A percentile compares a stretch with the other conserved stretches of the same genome.
phyloP scores from a whole-genome alignment of 2,797 vertebrate species.

The Brachymystax lenok region DNA sequence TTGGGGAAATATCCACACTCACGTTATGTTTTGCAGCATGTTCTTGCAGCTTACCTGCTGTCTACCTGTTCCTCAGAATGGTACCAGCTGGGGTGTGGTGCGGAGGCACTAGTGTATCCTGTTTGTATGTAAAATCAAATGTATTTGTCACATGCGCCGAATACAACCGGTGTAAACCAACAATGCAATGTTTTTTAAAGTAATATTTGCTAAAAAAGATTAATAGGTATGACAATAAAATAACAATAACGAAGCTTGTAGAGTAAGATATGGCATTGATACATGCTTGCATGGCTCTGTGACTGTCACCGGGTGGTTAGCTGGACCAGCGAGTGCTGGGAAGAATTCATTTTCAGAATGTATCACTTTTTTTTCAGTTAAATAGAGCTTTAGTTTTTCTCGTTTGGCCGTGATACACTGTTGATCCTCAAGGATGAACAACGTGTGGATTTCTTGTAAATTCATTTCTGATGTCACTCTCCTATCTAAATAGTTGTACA shows the following conservation, averaged over 20 bases:
- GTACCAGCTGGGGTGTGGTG: not conserved
- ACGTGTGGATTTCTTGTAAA: not conserved
- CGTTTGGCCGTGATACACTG: not conserved
- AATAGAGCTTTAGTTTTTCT: not conserved
- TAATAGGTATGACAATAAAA: too few species aligned
- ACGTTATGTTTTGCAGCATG: not conserved
- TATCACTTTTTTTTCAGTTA: not conserved
- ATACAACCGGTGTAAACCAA: too few species aligned
- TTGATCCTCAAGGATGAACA: not conserved
- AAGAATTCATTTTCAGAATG: not conserved
- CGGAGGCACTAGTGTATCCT: not conserved
- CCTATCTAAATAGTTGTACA: not conserved
- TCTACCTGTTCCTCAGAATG: not conserved
- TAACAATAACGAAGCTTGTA: too few species aligned
- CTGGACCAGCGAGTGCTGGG: not conserved
- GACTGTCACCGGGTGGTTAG: not conserved
- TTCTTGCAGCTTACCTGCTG: not conserved
- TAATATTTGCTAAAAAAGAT: too few species aligned
- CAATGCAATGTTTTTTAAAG: too few species aligned
- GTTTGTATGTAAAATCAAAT: not conserved
- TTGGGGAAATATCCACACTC: conserved; percentile 5
- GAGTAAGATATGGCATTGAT: not conserved
- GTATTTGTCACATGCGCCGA: too few species aligned
- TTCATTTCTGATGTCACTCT: not conserved
- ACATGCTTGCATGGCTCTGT: not conserved